Evolutionary conservation across 2,113 vertebrate species (phyloP), one percentile per base, ranked within the genome.

Genomic region (Scomber japonicus): DNA sequence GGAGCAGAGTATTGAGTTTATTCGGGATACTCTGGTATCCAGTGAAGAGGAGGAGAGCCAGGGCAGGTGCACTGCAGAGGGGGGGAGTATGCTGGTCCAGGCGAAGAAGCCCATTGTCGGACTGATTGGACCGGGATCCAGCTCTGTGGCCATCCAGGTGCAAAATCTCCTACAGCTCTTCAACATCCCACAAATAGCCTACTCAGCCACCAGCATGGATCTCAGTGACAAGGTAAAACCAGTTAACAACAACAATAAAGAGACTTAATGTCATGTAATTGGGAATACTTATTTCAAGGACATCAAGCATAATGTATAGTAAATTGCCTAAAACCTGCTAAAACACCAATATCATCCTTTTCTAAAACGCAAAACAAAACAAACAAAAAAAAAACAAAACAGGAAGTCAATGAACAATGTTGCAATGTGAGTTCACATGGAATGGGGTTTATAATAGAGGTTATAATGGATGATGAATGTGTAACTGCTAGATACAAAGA

Each of bases 151-250:
- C 76, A 99, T 99, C 85, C 98, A 99, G 92, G 98, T 99, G 51
- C 98, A 99, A 88, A 99, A 99, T 79, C 93, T 99, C 75, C 95
- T 99, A 19, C 98, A 99, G 88, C 97, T 99, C 84, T 99, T 99
- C 92, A 99, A 99, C 95, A 99, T 99, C 95, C 98, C 98, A 82
- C 98, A 99, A 89, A 99, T 99, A 76, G 98, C 98, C 71, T 99
- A 99, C 91, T 99, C 98, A 1, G 98, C 98, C 85, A 99, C 98
- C 12, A 99, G 98, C 91, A 98, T 99, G 98, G 98, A 99, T 89
- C 94, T 99, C 86, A 99, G 98, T 0, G 98, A 99, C 92, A 99
- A 99, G 94, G 93, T 93, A 53, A 57, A 56, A 53, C 0, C 35
- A 48, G 9, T 11, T 35, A 31, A 49, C 24, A 56, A 56, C 57